These are phyloP conservation scores for Dipodomys stephensi DNA, from an alignment of 2,113 vertebrate genomes.

Conservation along the genomic window DNA sequence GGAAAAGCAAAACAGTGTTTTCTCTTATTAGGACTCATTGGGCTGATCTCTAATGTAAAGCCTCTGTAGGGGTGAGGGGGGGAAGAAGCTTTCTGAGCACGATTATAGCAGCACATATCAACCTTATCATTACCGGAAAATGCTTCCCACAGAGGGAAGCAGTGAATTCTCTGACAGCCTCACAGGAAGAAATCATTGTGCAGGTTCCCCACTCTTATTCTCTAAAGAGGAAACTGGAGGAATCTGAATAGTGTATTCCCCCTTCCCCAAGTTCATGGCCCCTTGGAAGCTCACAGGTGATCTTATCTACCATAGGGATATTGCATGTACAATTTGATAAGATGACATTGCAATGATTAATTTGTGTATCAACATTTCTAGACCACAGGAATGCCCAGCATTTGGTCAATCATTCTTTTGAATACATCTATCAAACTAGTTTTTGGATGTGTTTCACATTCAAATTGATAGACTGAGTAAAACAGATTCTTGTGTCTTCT, in stretches of 20 bases:
- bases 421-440: background rate
- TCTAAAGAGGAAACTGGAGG: background rate
- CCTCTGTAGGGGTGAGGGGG: background rate
- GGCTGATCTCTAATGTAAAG: background rate
- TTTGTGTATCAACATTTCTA: background rate
- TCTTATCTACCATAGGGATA: background rate
- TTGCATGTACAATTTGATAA: background rate
- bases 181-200: rapidly evolving
- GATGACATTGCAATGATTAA: background rate
- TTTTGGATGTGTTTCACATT: background rate
- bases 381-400: background rate
- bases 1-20: background rate
- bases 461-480: background rate
- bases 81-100: background rate
- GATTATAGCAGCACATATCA: background rate
- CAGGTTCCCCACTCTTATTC: rapidly evolving
- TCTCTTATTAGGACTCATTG: background rate
- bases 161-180: background rate
- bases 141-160: background rate
- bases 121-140: background rate
- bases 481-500: background rate
- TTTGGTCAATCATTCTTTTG: background rate
- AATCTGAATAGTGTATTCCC: background rate
- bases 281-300: background rate
- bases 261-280: background rate